A percentile compares a stretch with the other conserved stretches of the same genome.
Conservation (phyloP, 2,113 vertebrate species). For the Empidonax alnorum region DNA sequence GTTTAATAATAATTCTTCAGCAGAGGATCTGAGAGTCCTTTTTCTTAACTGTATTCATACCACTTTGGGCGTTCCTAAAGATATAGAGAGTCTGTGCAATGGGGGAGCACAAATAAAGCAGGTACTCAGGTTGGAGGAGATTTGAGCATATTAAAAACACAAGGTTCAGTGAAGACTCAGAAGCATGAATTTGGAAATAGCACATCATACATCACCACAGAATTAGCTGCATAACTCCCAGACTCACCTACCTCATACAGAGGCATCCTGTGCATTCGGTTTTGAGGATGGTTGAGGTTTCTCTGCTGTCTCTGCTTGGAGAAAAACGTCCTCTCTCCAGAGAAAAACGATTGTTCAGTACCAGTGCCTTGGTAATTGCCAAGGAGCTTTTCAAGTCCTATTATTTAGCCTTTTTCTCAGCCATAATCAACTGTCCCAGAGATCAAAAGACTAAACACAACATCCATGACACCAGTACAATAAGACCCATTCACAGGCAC, state of each 20-base stretch:
- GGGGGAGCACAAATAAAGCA: neutral
- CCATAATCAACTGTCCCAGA: neutral
- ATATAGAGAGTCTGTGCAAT: neutral
- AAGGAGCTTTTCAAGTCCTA: neutral
- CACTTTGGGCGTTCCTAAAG: neutral
- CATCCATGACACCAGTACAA: neutral
- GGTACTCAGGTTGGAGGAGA: neutral
- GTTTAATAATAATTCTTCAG: neutral
- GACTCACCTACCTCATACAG: neutral
- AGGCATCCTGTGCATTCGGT: neutral
- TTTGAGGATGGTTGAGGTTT: neutral
- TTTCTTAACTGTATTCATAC: neutral
- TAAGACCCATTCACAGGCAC: neutral
- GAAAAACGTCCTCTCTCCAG: neutral
- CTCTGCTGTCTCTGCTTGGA: neutral
- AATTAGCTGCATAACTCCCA: neutral
- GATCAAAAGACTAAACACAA: neutral
- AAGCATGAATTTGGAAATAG: neutral
- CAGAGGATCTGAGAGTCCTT: neutral
- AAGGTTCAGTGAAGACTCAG: neutral
- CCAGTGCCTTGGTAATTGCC: neutral
- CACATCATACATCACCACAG: neutral
- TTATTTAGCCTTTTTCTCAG: neutral
- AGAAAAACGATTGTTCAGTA: neutral
- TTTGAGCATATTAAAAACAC: neutral